phyloP scores from a whole-genome alignment of 1,140 invertebrate species.

The Ephestia elutella region DNA sequence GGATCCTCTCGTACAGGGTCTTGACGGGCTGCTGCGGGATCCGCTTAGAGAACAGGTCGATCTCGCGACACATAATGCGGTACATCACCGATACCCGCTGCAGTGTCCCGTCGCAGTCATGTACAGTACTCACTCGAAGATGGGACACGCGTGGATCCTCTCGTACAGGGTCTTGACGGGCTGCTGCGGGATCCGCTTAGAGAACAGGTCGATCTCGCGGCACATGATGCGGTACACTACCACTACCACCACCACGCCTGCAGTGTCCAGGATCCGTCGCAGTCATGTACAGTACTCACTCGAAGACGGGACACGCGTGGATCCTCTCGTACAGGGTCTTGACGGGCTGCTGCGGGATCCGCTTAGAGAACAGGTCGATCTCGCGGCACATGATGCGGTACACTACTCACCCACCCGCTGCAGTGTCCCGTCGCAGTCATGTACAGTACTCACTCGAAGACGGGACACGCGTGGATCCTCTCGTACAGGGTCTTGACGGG shows the following conservation, averaged over 20 bases:
- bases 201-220: constrained; percentile 84
- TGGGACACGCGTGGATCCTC: constrained; percentile 75
- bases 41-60: constrained; percentile 83
- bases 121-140: constrained; percentile 76
- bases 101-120: constrained; percentile 89
- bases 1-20: constrained; percentile 84
- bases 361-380: constrained; percentile 83
- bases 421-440: constrained; percentile 89
- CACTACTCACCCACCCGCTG: constrained; percentile 88
- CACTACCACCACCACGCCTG: constrained; percentile 84
- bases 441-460: constrained; percentile 76
- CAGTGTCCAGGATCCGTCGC: neutral
- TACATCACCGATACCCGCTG: constrained; percentile 90
- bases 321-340: constrained; percentile 86
- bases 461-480: constrained; percentile 75
- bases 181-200: constrained; percentile 89
- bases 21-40: constrained; percentile 93
- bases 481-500: constrained; percentile 90
- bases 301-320: constrained; percentile 76
- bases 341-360: constrained; percentile 93
- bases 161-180: constrained; percentile 90
- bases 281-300: constrained; percentile 78
- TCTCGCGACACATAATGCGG: constrained; percentile 82
- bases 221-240: constrained; percentile 86
- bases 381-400: constrained; percentile 84